Conservation (phyloP, 1,140 invertebrate species). For the Pomacea maculata region DNA sequence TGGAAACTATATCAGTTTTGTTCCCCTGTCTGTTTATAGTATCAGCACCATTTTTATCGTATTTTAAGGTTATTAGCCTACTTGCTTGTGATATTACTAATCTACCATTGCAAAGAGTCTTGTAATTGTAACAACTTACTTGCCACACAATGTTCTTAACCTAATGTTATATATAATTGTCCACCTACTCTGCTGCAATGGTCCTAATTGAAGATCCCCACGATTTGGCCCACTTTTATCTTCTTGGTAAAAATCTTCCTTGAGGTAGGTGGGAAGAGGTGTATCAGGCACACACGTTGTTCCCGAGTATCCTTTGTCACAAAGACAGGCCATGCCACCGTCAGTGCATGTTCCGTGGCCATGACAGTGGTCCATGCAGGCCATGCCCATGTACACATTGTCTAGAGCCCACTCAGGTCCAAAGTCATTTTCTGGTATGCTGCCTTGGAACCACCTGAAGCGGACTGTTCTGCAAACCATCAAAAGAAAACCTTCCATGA, state of each 20-base stretch:
- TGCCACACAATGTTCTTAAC: no score
- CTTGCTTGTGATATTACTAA: no score
- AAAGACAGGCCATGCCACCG: conserved; percentile 62
- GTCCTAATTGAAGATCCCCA: conserved; percentile 17
- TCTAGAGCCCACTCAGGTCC: conserved; percentile 66
- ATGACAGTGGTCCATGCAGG: conserved; percentile 65
- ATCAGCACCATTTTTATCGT: no score
- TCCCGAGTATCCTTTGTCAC: conserved; percentile 63
- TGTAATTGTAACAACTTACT: no score
- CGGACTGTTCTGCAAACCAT: conserved; percentile 49
- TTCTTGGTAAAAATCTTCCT: conserved; percentile 60
- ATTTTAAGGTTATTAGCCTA: no score
- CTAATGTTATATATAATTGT: no score
- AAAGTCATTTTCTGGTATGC: conserved; percentile 54
- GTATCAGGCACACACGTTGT: conserved; percentile 50
- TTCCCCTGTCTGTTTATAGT: no score
- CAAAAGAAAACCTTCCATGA: neutral
- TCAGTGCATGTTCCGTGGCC: conserved; percentile 64
- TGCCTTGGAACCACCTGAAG: conserved; percentile 68
- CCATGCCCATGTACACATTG: conserved; percentile 67
- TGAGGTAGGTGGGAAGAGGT: conserved; percentile 53
- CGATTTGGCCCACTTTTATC: conserved; percentile 14
- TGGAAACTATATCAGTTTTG: no score
- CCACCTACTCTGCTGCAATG: conserved; percentile 26
- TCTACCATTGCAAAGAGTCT: no score